phyloP scores from a whole-genome alignment of 2,797 vertebrate genomes.

The Pangasius sanitwongsei region DNA sequence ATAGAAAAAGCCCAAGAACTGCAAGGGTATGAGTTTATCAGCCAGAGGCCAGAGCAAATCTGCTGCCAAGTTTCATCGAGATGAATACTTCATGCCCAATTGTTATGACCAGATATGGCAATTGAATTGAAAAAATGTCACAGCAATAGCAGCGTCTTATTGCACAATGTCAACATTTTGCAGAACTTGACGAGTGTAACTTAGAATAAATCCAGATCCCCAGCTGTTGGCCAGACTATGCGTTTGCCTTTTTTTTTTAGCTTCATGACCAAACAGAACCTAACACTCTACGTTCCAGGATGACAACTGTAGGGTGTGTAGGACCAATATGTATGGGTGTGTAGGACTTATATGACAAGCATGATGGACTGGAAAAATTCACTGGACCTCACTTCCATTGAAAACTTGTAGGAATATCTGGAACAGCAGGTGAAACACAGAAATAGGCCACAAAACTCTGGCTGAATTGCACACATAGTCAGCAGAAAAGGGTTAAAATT shows the following conservation, averaged over 20 bases:
- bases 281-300: conserved; percentile 7
- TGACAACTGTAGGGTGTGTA: conserved; percentile 30
- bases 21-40: background rate
- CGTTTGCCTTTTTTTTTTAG: background rate
- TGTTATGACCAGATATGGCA: conserved; percentile 15
- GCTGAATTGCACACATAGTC: background rate
- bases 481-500: background rate
- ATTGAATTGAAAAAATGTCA: conserved; percentile 29
- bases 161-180: background rate
- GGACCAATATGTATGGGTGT: background rate
- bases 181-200: background rate
- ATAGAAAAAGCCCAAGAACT: background rate
- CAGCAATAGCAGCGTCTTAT: background rate
- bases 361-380: background rate
- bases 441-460: background rate
- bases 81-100: conserved; percentile 6
- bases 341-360: background rate
- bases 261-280: conserved; percentile 4
- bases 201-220: background rate
- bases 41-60: background rate
- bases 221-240: conserved; percentile 8
- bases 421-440: conserved; percentile 8
- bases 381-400: background rate
- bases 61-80: background rate
- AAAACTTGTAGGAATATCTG: background rate